Conservation (phyloP, 2,888 invertebrate species). For the Pharmacophagus antenor region DNA sequence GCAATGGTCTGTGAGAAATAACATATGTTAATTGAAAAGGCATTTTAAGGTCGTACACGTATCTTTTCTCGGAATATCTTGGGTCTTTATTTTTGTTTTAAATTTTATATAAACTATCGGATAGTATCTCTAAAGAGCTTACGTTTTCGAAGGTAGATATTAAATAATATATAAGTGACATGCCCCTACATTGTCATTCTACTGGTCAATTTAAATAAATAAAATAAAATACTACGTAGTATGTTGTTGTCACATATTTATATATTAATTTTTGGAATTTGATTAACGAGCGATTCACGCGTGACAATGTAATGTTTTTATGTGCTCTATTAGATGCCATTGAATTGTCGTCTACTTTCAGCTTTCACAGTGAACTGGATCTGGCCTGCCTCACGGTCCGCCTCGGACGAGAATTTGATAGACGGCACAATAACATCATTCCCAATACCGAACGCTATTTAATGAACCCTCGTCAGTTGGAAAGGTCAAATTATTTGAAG, state of each 20-base stretch:
- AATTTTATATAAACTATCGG: background rate
- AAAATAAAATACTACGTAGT: background rate
- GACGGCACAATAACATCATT: constrained; percentile 77
- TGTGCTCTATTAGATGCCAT: constrained; percentile 24
- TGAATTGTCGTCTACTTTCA: constrained; percentile 30
- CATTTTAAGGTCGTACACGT: constrained; percentile 3
- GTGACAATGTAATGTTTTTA: constrained; percentile 13
- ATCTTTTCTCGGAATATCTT: constrained; percentile 8
- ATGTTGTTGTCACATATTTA: background rate
- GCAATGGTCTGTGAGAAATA: constrained; percentile 29
- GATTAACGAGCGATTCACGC: constrained; percentile 1
- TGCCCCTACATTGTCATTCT: background rate
- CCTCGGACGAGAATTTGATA: constrained; percentile 72
- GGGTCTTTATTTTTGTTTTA: background rate
- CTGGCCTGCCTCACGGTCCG: constrained; percentile 50
- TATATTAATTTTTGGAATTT: background rate
- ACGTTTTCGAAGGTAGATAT: background rate
- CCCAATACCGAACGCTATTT: constrained; percentile 75
- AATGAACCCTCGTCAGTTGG: constrained; percentile 80
- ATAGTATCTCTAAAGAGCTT: background rate
- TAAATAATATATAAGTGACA: background rate
- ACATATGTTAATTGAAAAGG: constrained; percentile 29
- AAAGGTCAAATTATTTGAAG: constrained; percentile 81
- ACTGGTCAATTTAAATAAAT: background rate
- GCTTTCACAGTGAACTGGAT: constrained; percentile 38